Percentiles rank a stretch among this genome's conserved stretches.
These are phyloP conservation scores for Morbakka virulenta DNA, from an alignment of 30 jellyfish, hydroid and myxozoan species.

Conservation along the genomic window DNA sequence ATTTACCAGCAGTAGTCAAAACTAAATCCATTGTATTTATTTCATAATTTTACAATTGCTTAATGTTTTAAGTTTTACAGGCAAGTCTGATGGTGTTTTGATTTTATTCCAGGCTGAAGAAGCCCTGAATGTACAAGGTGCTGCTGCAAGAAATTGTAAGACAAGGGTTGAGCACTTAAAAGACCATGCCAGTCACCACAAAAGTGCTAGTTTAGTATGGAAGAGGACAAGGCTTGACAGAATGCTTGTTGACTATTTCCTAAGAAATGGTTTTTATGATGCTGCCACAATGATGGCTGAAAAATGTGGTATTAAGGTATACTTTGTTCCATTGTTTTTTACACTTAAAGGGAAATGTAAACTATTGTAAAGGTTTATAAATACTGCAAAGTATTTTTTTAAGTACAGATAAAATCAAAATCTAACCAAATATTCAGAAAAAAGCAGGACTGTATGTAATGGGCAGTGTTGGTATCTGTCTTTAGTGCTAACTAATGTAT, in stretches of 20 bases:
- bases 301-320: constrained; percentile 65
- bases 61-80: too few relatives aligned
- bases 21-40: too few relatives aligned
- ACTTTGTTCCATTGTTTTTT: too few relatives aligned
- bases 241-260: constrained; percentile 89
- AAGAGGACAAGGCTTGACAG: constrained; percentile 71
- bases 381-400: not conserved
- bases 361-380: too few relatives aligned
- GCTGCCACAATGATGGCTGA: constrained; percentile 81
- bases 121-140: constrained; percentile 57
- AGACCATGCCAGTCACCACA: constrained; percentile 62
- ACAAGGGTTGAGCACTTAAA: constrained; percentile 67
- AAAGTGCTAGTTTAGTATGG: constrained; percentile 60
- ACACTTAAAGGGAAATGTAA: not conserved
- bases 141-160: constrained; percentile 60
- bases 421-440: too few relatives aligned
- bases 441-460: too few relatives aligned
- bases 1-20: too few relatives aligned
- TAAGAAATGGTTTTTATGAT: constrained; percentile 84
- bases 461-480: too few relatives aligned
- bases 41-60: too few relatives aligned
- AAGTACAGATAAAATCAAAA: not conserved
- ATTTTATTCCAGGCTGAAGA: constrained; percentile 59
- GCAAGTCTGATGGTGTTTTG: too few relatives aligned
- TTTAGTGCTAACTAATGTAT: too few relatives aligned